Evolutionary conservation across 1,140 invertebrate genomes (phyloP).

Genomic region (Adoxophyes honmai): DNA sequence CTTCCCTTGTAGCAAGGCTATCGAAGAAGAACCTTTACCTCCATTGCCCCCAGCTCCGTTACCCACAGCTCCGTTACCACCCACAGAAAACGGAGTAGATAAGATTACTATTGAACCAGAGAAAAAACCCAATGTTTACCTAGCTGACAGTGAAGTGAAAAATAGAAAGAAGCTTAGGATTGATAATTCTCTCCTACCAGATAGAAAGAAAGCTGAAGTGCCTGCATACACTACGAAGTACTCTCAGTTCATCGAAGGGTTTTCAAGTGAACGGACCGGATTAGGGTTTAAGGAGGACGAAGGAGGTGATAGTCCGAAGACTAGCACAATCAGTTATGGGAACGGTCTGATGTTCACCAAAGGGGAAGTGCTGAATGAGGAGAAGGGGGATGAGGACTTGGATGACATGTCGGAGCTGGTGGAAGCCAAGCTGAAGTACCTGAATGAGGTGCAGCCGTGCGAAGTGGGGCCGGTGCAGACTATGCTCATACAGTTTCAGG

Average conservation of each 20-base stretch:
- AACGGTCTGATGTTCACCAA: constrained; percentile 65
- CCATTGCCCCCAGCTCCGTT: constrained; percentile 45
- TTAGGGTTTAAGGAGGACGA: constrained; percentile 61
- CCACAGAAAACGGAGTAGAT: constrained; percentile 23
- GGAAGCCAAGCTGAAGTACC: constrained; percentile 58
- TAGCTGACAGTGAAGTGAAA: constrained; percentile 38
- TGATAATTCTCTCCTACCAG: constrained; percentile 59
- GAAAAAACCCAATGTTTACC: constrained; percentile 57
- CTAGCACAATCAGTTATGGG: constrained; percentile 48
- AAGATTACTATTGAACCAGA: constrained; percentile 32
- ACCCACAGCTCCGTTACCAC: too few relatives aligned
- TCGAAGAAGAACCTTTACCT: constrained; percentile 25
- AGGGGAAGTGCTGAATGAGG: constrained; percentile 62
- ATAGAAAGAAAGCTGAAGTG: constrained; percentile 41
- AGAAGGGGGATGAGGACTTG: constrained; percentile 54
- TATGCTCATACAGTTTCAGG: constrained; percentile 68
- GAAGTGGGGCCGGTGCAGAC: constrained; percentile 55
- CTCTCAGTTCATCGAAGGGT: constrained; percentile 61
- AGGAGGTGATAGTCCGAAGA: constrained; percentile 39
- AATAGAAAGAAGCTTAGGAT: constrained; percentile 60
- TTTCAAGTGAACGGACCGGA: constrained; percentile 56
- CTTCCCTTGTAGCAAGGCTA: constrained; percentile 44
- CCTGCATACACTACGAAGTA: constrained; percentile 66
- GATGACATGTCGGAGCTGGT: constrained; percentile 52
- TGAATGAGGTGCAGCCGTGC: constrained; percentile 51